Base-by-base conservation (phyloP, 2,888 invertebrate species). In the Amiota communis region DNA sequence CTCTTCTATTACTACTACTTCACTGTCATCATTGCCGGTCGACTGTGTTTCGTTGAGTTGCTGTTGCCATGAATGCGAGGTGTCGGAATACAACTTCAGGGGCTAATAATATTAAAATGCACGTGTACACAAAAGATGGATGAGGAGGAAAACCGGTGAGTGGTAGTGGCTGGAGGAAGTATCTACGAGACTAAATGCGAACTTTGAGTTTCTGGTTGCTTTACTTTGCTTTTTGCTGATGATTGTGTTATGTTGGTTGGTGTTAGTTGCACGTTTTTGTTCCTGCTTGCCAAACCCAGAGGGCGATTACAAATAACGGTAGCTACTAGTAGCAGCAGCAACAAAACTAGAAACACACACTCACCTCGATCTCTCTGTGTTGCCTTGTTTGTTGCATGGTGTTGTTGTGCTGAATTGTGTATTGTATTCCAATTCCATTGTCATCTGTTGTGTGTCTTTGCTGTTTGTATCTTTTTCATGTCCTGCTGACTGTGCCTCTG, bases 61-160 rank as follows among this genome's bases (percentile, higher is more conserved):
- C 53, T 4, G 53, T 53, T 10, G 0, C 13, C 53, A 64, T 48
- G 57, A 36, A 36, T 4, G 36, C 53, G 67, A 73, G 75, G 75
- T 75, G 75, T 73, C 72, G 75, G 63, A 46, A 70, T 61, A 75
- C 57, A 49, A 64, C 74, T 72, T 70, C 72, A 70, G 70, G 74
- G 75, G 72, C 75, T 72, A 75, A 74, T 72, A 72, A 70, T 75
- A 72, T 67, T 65, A 74, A 72, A 72, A 68, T 70, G 65, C 72
- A 72, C 74, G 74, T 72, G 64, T 13, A 72, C 51, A 36, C 13
- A 20, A 61, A 17, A n/a, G 2, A 15, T 12, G 61, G 17, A 17
- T 12, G 13, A 11, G 10, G 20, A 36, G 8, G 15, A 13, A 4
- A n/a, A 12, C 64, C 47, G 13, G 64, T 13, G 46, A 10, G 46